phyloP scores from a whole-genome alignment of 2,797 vertebrate genomes.

The Gymnothorax javanicus region DNA sequence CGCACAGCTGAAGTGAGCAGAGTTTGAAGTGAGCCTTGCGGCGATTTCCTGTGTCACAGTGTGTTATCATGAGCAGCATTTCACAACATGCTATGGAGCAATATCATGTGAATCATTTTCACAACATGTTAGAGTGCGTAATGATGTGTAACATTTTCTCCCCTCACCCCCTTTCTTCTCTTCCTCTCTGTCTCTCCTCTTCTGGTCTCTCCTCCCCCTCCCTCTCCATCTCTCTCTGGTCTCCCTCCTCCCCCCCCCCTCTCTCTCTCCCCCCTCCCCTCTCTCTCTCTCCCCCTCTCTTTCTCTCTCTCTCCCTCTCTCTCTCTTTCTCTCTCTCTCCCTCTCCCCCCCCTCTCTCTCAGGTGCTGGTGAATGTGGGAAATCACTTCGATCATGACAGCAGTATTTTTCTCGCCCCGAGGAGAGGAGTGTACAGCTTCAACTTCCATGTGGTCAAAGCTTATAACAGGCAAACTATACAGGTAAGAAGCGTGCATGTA shows the following conservation, averaged over 20 bases:
- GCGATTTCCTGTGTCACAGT: not conserved
- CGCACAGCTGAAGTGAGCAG: too few species aligned
- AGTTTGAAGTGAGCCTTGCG: not conserved
- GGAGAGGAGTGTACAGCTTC: conserved; percentile 80
- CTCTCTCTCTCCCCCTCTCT: not conserved
- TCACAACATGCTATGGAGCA: not conserved
- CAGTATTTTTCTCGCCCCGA: conserved; percentile 76
- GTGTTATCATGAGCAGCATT: not conserved
- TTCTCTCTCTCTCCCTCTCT: conserved; percentile 4
- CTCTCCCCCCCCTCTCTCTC: too few species aligned
- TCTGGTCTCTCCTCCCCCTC: not conserved
- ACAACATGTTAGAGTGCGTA: too few species aligned
- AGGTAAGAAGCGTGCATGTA: conserved; percentile 57
- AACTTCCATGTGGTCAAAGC: conserved; percentile 82
- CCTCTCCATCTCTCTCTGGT: not conserved
- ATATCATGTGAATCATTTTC: not conserved
- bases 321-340: not conserved
- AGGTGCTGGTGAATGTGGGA: conserved; percentile 81
- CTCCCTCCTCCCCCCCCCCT: not conserved
- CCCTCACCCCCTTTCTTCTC: not conserved
- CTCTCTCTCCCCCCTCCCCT: not conserved
- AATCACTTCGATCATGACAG: conserved; percentile 78
- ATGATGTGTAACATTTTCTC: not conserved
- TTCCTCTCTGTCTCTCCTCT: not conserved
- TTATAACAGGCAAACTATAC: conserved; percentile 82